These are phyloP conservation scores for Cerceris rybyensis DNA, from an alignment of 2,888 invertebrate genomes.

Conservation along the genomic window DNA sequence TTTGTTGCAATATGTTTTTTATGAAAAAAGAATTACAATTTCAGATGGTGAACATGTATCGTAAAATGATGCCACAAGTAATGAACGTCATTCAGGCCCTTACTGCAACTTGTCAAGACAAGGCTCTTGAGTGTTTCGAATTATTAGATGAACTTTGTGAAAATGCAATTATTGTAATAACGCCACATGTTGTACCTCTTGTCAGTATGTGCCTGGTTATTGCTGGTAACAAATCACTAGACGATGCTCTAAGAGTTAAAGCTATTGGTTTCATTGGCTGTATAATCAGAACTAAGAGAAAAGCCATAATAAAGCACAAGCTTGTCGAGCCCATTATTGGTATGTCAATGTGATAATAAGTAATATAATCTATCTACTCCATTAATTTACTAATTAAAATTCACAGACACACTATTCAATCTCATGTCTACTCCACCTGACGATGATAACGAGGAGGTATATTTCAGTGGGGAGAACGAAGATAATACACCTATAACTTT, in stretches of 20 bases:
- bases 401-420: slow-evolving; percentile 85
- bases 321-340: slow-evolving; percentile 85
- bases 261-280: slow-evolving; percentile 87
- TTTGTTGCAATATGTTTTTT: background rate
- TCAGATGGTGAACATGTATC: slow-evolving; percentile 84
- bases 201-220: slow-evolving; percentile 87
- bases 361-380: background rate
- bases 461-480: slow-evolving; percentile 86
- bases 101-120: slow-evolving; percentile 83
- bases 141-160: slow-evolving; percentile 87
- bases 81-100: slow-evolving; percentile 85
- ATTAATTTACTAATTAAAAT: slow-evolving; percentile 7
- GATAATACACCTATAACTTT: slow-evolving; percentile 86
- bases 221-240: slow-evolving; percentile 84
- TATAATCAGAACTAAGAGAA: slow-evolving; percentile 88
- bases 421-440: slow-evolving; percentile 86
- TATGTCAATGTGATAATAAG: slow-evolving; percentile 42
- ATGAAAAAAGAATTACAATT: slow-evolving; percentile 18
- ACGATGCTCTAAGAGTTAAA: slow-evolving; percentile 86
- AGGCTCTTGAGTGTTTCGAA: slow-evolving; percentile 85
- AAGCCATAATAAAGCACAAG: slow-evolving; percentile 88
- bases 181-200: slow-evolving; percentile 86
- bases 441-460: slow-evolving; percentile 86
- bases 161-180: slow-evolving; percentile 84
- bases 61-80: slow-evolving; percentile 85